Conservation (phyloP, 2,888 invertebrate species). For the Cremastinae sp. region DNA sequence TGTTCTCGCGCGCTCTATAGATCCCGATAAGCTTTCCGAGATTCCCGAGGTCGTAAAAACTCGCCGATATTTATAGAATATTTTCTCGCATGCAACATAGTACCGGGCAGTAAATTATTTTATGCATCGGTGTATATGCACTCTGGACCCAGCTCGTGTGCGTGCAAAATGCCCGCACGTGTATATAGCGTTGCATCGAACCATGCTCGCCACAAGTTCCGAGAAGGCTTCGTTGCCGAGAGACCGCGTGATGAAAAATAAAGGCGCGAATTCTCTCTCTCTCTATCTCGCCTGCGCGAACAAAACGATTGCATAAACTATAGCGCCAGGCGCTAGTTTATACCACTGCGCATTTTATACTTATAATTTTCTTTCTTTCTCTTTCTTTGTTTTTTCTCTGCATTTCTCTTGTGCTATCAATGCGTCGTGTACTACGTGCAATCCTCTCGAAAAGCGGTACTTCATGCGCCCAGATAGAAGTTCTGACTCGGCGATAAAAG, state of each 20-base stretch:
- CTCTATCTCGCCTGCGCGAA: slow-evolving; percentile 40
- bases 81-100: slow-evolving; percentile 26
- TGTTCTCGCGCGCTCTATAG: not conserved
- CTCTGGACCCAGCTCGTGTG: not conserved
- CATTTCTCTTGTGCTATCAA: slow-evolving; percentile 13
- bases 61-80: slow-evolving; percentile 28
- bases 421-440: slow-evolving; percentile 41
- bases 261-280: slow-evolving; percentile 41
- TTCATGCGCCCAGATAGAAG: slow-evolving; percentile 23
- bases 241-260: slow-evolving; percentile 52
- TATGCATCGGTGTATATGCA: slow-evolving; percentile 16
- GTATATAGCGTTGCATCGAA: slow-evolving; percentile 16
- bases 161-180: slow-evolving; percentile 6
- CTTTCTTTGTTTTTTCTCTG: slow-evolving; percentile 22
- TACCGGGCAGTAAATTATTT: slow-evolving; percentile 24
- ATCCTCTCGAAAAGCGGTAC: slow-evolving; percentile 32
- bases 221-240: slow-evolving; percentile 47
- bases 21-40: slow-evolving; percentile 26
- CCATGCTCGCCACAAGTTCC: slow-evolving; percentile 37
- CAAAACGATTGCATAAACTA: slow-evolving; percentile 60
- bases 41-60: slow-evolving; percentile 32
- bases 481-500: slow-evolving; percentile 32
- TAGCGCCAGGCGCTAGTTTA: slow-evolving; percentile 56
- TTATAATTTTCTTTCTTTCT: slow-evolving; percentile 21
- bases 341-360: slow-evolving; percentile 43